A percentile compares a stretch with the other conserved stretches of the same genome.
Evolutionary conservation across 1,140 invertebrate genomes (phyloP).

Genomic region (Physella acuta): DNA sequence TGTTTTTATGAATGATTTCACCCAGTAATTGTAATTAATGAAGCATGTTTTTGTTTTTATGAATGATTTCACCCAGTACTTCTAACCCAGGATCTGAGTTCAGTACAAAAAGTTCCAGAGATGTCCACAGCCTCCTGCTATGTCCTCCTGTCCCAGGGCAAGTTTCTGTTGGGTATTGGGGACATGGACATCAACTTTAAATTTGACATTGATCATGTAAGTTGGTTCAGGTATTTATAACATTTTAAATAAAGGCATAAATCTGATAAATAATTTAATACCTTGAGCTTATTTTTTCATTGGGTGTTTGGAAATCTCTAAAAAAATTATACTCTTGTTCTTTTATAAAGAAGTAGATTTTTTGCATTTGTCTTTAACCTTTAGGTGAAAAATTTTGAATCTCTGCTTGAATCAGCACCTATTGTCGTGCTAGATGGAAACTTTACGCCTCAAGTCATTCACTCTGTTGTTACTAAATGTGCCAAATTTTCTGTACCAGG

Average conservation of each 20-base stretch:
- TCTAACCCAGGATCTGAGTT: constrained; percentile 53
- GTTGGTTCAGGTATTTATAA: too few relatives aligned
- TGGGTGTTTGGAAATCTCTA: background rate
- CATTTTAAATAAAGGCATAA: too few relatives aligned
- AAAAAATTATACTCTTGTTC: background rate
- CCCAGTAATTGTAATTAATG: too few relatives aligned
- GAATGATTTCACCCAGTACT: too few relatives aligned
- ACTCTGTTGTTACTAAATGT: constrained; percentile 45
- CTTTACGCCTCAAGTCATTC: constrained; percentile 70
- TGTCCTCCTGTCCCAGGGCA: constrained; percentile 72
- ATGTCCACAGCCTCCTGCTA: constrained; percentile 73
- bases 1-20: too few relatives aligned
- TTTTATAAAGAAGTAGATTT: background rate
- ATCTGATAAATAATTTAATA: too few relatives aligned
- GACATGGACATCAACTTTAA: constrained; percentile 80
- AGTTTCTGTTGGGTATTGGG: constrained; percentile 77
- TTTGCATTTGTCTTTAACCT: constrained; percentile 13
- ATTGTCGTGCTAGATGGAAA: constrained; percentile 83
- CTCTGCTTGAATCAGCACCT: constrained; percentile 66
- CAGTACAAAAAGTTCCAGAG: constrained; percentile 56
- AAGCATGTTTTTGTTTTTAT: too few relatives aligned
- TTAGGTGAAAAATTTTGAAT: constrained; percentile 53
- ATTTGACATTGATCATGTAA: background rate
- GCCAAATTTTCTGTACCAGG: constrained; percentile 12
- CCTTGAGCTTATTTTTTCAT: background rate